Evolutionary conservation across 2,113 vertebrate genomes (phyloP).

Genomic region (Herpailurus yagouaroundi): DNA sequence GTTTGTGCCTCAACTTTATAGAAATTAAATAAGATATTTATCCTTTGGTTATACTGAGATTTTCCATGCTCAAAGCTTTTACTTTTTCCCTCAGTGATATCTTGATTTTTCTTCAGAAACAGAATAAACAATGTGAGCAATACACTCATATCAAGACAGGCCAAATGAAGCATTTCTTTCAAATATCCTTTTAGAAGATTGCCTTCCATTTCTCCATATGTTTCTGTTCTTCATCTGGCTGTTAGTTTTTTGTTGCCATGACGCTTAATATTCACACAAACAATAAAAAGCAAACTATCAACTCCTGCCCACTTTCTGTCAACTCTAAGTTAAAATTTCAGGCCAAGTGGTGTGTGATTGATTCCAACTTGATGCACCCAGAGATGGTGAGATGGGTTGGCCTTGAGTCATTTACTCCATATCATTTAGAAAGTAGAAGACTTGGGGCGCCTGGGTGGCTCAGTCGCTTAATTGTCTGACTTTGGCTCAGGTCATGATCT

Average conservation of each 20-base stretch:
- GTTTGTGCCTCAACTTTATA: not conserved
- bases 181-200: not conserved
- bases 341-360: slow-evolving; percentile 51
- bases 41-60: slow-evolving; percentile 10
- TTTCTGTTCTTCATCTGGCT: slow-evolving; percentile 70
- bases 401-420: not conserved
- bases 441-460: too few species aligned
- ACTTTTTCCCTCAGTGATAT: not conserved
- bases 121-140: not conserved
- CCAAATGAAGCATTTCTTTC: slow-evolving; percentile 56
- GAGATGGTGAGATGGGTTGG: slow-evolving; percentile 26
- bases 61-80: slow-evolving; percentile 30
- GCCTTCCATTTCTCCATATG: slow-evolving; percentile 54
- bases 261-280: slow-evolving; percentile 63
- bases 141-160: not conserved
- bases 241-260: slow-evolving; percentile 62
- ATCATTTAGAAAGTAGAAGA: not conserved
- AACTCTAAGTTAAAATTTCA: slow-evolving; percentile 61
- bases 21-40: slow-evolving; percentile 29
- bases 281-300: slow-evolving; percentile 62
- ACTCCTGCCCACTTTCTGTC: slow-evolving; percentile 60
- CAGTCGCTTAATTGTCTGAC: too few species aligned
- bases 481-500: too few species aligned
- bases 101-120: not conserved
- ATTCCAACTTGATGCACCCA: slow-evolving; percentile 48